These are phyloP conservation scores for Venturia canescens DNA, from an alignment of 1,140 invertebrate species.

Conservation along the genomic window DNA sequence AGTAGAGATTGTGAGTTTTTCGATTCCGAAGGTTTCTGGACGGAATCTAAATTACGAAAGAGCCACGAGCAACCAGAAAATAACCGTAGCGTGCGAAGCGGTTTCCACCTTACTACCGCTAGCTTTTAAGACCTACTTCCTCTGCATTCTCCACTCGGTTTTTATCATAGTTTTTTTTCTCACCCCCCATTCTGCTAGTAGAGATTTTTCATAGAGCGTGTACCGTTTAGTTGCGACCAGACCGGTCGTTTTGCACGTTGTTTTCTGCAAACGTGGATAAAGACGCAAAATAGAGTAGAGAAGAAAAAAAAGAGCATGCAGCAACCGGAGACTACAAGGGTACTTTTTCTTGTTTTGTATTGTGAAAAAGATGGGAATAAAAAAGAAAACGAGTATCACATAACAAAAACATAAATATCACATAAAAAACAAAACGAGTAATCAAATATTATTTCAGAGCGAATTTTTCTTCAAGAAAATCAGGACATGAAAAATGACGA, in stretches of 20 bases:
- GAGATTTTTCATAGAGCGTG: not conserved
- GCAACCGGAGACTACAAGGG: not conserved
- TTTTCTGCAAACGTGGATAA: slow-evolving; percentile 34
- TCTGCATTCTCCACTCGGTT: not conserved
- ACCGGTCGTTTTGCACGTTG: slow-evolving; percentile 41
- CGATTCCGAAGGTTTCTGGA: slow-evolving; percentile 29
- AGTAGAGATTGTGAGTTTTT: slow-evolving; percentile 29
- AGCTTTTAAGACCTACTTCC: slow-evolving; percentile 41
- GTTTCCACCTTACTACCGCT: slow-evolving; percentile 24
- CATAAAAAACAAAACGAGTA: slow-evolving; percentile 15
- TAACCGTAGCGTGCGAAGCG: slow-evolving; percentile 4
- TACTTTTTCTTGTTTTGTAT: not conserved
- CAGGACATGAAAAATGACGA: too few relatives aligned
- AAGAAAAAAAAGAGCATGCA: not conserved
- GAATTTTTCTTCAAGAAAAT: too few relatives aligned
- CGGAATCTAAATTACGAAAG: slow-evolving; percentile 38
- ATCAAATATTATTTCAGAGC: too few relatives aligned
- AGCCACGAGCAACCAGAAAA: slow-evolving; percentile 22
- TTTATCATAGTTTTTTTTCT: not conserved
- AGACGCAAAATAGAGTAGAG: not conserved
- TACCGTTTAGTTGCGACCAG: slow-evolving; percentile 11
- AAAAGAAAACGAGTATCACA: slow-evolving; percentile 9
- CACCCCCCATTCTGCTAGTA: not conserved
- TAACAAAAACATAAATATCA: slow-evolving; percentile 6
- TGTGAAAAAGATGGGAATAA: not conserved